phyloP scores from a whole-genome alignment of 2,888 invertebrate species.

The Empis livida region DNA sequence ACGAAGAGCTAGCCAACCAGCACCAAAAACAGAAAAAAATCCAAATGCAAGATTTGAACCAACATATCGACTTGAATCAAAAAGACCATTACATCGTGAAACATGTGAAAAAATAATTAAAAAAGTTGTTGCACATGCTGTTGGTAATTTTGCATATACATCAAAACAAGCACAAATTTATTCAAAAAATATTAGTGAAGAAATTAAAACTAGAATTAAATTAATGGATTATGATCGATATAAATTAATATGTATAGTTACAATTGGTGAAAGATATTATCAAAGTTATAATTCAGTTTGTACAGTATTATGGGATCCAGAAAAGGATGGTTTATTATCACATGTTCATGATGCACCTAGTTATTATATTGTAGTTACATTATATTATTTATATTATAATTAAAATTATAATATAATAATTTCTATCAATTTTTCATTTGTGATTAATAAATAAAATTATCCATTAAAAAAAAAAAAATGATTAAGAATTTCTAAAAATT shows the following conservation, averaged over 20 bases:
- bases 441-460: no score
- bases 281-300: slow-evolving; percentile 27
- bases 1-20: no score
- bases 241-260: slow-evolving; percentile 29
- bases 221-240: slow-evolving; percentile 30
- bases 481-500: no score
- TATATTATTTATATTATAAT: slow-evolving; percentile 33
- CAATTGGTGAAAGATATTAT: slow-evolving; percentile 30
- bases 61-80: slow-evolving; percentile 30
- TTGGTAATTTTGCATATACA: slow-evolving; percentile 24
- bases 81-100: slow-evolving; percentile 28
- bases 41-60: slow-evolving; percentile 22
- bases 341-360: slow-evolving; percentile 27
- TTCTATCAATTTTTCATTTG: no score
- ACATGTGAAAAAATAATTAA: slow-evolving; percentile 27
- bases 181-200: slow-evolving; percentile 28
- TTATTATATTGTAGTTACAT: slow-evolving; percentile 27
- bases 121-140: slow-evolving; percentile 24
- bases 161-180: slow-evolving; percentile 25
- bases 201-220: slow-evolving; percentile 30
- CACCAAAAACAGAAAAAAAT: no score
- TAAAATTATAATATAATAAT: slow-evolving; percentile 9
- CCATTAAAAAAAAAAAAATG: no score
- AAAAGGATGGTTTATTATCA: slow-evolving; percentile 27
- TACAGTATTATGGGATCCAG: slow-evolving; percentile 31